Base-by-base conservation (phyloP, 2,888 invertebrate species). In the Choristoneura rosaceana region DNA sequence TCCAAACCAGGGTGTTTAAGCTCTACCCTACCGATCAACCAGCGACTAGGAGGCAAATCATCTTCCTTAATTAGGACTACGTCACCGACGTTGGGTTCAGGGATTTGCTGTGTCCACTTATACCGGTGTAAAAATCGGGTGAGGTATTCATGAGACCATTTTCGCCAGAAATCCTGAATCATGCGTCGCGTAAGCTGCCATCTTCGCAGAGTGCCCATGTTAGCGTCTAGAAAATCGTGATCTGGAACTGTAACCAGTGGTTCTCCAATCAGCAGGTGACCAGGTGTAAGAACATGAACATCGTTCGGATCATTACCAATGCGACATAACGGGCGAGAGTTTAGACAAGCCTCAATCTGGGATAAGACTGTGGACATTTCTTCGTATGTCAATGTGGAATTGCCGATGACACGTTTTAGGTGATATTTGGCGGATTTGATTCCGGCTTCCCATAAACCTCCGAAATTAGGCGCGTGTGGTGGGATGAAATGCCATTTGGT, bases 401-500 rank as follows among this genome's bases (percentile, higher is more conserved):
- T 12, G 4, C 45, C 45, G 10, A 45, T 45, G 10, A 45, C 45
- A 14, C 45, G 10, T 14, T 45, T 45, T 14, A 45, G 10, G 45
- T 45, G 45, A 14, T 45, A 45, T 14, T 45, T 14, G 2, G 45
- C 12, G 4, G 45, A 45, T 14, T 45, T 45, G 10, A 45, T 45
- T 12, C 45, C 45, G 3, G 45, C 45, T 45, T 45, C 45, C 45
- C 45, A 45, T 14, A 45, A 10, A 4, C 45, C 45, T 12, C 45
- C 45, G 45, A 45, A 45, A 45, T 45, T 45, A 14, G 45, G 45
- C 10, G 25, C 64, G 47, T 64, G 58, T 0, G 74, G 76, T 52
- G 74, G 76, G 8, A 75, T 75, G 50, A 71, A 73, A 55, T 74
- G 74, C 74, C 74, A 74, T 8, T 43, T 64, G 41, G 59, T 74